Evolutionary conservation across 2,888 invertebrate species (phyloP), one percentile per base, ranked within the genome.

Genomic region (Glaucopsyche alexis): DNA sequence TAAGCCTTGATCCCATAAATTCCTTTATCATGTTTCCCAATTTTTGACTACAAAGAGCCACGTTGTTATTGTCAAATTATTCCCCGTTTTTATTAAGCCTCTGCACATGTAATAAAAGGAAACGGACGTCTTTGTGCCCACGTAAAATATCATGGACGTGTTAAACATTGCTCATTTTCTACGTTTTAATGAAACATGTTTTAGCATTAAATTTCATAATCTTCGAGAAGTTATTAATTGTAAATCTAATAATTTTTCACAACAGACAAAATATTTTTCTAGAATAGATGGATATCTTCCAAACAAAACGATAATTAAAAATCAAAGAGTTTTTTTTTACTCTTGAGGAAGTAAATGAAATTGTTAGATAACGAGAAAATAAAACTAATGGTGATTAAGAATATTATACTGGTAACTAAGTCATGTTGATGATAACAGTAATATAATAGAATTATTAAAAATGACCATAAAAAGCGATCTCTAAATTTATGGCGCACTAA

Each of bases 1-100:
- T 66, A 42, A 66, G 66, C 66, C 40, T 42, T 40, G 49, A 29
- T 69, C 69, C 47, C 49, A 49, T 47, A 13, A 69, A 49, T 13
- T 67, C 19, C 47, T 47, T 69, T 69, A 49, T 49, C 49, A 69
- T 69, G 19, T 47, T 69, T 69, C 49, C 69, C 47, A 49, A 47
- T 49, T 69, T 69, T 69, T 69, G 49, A 69, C 69, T 69, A 69
- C 69, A 69, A 69, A 69, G 69, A 47, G 47, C 69, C 16, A 67
- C 69, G 49, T 49, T 47, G 67, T 45, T 42, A 45, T 67, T 69
- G 69, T 69, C 69, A 49, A 49, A 69, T 69, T 49, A 69, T 49
- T 19, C 47, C 47, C 47, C 29, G 69, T 47, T 69, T 69, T 69
- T 69, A 69, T 47, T 14, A 69, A 69, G 69, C 49, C 49, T 69